Conservation (phyloP, 2,888 invertebrate genomes). For the Drosophila infuscata region DNA sequence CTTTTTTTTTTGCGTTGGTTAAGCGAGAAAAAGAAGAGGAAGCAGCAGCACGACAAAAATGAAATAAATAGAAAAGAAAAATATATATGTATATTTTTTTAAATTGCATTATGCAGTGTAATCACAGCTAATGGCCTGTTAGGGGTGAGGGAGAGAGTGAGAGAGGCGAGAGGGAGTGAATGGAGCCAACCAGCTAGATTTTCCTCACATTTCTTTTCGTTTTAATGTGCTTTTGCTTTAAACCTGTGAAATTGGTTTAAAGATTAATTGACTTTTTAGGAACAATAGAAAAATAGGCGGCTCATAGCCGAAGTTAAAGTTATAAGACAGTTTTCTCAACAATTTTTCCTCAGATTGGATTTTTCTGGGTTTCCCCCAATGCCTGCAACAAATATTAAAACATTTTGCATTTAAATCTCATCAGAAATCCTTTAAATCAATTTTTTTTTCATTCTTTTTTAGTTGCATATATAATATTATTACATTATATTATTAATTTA, state of each 20-base stretch:
- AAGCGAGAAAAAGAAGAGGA: constrained; percentile 23
- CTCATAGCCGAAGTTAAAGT: background rate
- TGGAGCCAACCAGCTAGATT: constrained; percentile 14
- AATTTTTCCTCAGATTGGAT: background rate
- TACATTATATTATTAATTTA: too few species aligned
- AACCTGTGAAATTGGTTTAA: constrained; percentile 40
- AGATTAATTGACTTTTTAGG: constrained; percentile 28
- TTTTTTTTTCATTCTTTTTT: too few species aligned
- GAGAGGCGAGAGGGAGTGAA: background rate
- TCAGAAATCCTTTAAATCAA: too few species aligned
- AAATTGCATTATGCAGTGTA: constrained; percentile 71
- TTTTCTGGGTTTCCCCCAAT: background rate
- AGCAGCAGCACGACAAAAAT: constrained; percentile 35
- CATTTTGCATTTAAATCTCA: too few species aligned
- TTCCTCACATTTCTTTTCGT: constrained; percentile 28
- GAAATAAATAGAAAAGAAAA: constrained; percentile 41
- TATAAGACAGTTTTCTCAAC: background rate
- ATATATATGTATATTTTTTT: constrained; percentile 45
- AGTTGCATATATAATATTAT: too few species aligned
- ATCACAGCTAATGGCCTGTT: constrained; percentile 40
- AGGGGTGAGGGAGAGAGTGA: constrained; percentile 3
- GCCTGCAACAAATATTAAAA: too few species aligned
- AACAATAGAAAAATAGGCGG: background rate
- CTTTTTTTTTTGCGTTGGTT: constrained; percentile 20
- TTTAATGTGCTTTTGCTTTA: constrained; percentile 26